A percentile compares a stretch with the other conserved stretches of the same genome.
Evolutionary conservation across 2,113 vertebrate species (phyloP).

Genomic region (Glaucomys volans): DNA sequence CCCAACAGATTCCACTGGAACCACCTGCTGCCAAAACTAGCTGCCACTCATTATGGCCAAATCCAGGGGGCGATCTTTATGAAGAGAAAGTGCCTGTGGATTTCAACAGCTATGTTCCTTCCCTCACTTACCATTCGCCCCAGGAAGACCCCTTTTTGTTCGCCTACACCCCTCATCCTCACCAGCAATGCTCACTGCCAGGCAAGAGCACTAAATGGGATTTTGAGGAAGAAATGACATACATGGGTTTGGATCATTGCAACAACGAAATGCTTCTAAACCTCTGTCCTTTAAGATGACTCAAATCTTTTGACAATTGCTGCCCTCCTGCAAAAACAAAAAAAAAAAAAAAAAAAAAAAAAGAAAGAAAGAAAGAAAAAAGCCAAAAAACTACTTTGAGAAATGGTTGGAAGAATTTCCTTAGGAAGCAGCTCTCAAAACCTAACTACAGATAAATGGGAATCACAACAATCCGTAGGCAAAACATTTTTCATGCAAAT

Average conservation of each 20-base stretch:
- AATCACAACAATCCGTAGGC: not conserved
- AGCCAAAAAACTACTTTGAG: not conserved
- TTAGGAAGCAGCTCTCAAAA: not conserved
- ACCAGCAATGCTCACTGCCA: not conserved
- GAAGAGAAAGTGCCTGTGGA: constrained; percentile 62
- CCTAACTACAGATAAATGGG: not conserved
- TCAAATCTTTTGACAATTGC: not conserved
- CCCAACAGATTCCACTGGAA: constrained; percentile 57
- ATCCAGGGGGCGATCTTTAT: not conserved
- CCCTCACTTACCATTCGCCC: rapidly evolving
- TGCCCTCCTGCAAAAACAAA: not conserved
- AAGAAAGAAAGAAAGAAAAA: rapidly evolving
- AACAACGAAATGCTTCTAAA: constrained; percentile 65
- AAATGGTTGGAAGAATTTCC: not conserved
- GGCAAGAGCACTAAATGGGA: constrained; percentile 27
- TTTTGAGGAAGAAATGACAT: not conserved
- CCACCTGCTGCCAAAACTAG: not conserved
- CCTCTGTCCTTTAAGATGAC: constrained; percentile 76
- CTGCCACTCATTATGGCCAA: constrained; percentile 42
- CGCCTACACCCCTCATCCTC: not conserved
- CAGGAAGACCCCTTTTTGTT: constrained; percentile 70
- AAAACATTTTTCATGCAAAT: not conserved
- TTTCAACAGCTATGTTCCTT: constrained; percentile 3
- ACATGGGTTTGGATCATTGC: constrained; percentile 52
- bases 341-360: rapidly evolving